Percentiles rank a stretch among this genome's conserved stretches.
These are phyloP conservation scores for Mesoligia furuncula DNA, from an alignment of 2,888 invertebrate genomes.

Conservation along the genomic window DNA sequence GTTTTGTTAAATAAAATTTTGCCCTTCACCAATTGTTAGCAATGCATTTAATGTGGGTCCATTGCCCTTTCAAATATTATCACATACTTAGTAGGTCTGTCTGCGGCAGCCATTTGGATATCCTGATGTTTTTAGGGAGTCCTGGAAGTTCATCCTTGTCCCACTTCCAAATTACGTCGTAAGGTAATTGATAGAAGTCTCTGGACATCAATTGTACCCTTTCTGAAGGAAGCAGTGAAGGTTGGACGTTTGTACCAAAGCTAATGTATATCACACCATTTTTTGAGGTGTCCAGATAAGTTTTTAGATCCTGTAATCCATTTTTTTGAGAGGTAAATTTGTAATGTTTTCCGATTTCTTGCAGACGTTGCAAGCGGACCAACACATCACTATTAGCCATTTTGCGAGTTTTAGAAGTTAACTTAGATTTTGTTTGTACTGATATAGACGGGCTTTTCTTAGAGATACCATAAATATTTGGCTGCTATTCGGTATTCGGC, in stretches of 20 bases:
- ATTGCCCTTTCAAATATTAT: neutral
- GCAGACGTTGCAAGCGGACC: neutral
- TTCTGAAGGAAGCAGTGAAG: conserved; percentile 74
- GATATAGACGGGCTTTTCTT: neutral
- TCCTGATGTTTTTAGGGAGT: conserved; percentile 78
- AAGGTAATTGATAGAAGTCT: conserved; percentile 79
- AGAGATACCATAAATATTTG: neutral
- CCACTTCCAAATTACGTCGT: conserved; percentile 83
- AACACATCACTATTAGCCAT: neutral
- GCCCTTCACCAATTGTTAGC: neutral
- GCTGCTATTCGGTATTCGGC: neutral
- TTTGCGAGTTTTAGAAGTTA: neutral
- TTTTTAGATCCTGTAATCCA: conserved; percentile 75
- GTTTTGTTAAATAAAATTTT: neutral
- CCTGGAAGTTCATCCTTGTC: conserved; percentile 43
- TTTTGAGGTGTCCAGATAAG: conserved; percentile 78
- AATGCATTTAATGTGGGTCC: neutral
- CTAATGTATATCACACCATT: conserved; percentile 85
- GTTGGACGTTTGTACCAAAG: conserved; percentile 81
- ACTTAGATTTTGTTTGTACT: neutral
- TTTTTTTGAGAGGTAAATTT: neutral
- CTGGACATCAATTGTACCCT: conserved; percentile 72
- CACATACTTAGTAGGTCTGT: conserved; percentile 44
- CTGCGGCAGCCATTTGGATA: conserved; percentile 73
- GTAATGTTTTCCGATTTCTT: too few species aligned